Evolutionary conservation across 2,113 vertebrate species (phyloP), one percentile per base, ranked within the genome.

Genomic region (Shinisaurus crocodilurus): DNA sequence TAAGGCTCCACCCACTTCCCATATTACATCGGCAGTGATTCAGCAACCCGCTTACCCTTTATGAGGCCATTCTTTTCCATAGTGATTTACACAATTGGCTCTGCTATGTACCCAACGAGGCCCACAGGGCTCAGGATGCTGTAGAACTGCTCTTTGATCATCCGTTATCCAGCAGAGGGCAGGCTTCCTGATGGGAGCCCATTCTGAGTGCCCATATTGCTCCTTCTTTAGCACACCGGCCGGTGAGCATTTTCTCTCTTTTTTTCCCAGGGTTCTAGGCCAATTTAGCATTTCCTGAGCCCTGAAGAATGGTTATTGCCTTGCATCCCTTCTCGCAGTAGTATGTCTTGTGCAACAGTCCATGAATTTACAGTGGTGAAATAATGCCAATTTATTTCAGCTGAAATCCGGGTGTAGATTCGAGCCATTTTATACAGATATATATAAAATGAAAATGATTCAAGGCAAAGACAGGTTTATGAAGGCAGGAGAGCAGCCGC

Each of bases 381-480:
- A 60, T 83, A 70, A 87, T 60, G 13, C 94, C 75, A 72, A 81
- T 92, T 94, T 89, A 67, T 54, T 93, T 90, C 93, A 86, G 94
- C 96, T 95, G 95, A 95, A 95, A 93, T 94, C 63, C 25, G 65
- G 76, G 95, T 96, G 85, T 85, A 94, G 79, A 93, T 95, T 96
- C 96, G 93, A 93, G 85, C 82, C 79, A 80, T 92, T 96, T 45
- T 92, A 57, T 83, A 95, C 93, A 94, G 92, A 92, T 54, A 23
- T n/a, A 48, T 76, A 45, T 63, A 63, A 29, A 87, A 43, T 69
- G 20, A 82, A 95, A 96, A 94, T 86, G 89, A 94, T 88, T 87
- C 82, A 93, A 90, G 75, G 88, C 90, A 93, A 89, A 94, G 94
- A 92, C 82, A 95, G 93, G 92, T 88, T 96, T 91, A 95, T 95